Conservation (phyloP, 1,140 invertebrate genomes). For the Drosophila baimaii region DNA sequence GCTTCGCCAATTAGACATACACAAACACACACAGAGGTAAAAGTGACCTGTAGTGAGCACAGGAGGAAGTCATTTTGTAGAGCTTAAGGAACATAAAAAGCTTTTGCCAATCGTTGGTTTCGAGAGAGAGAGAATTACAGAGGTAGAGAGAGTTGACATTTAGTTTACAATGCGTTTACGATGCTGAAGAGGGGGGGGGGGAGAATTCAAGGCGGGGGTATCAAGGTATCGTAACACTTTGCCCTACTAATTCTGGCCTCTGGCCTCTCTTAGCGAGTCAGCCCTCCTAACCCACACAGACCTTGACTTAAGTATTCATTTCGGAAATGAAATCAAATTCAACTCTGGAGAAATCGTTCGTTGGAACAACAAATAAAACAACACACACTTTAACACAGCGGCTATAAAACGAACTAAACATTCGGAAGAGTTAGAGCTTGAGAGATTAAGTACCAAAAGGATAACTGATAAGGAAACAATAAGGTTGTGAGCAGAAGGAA, state of each 20-base stretch:
- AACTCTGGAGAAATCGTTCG: slow-evolving; percentile 7
- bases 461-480: slow-evolving; percentile 13
- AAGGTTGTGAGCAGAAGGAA: slow-evolving; percentile 9
- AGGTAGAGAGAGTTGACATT: slow-evolving; percentile 42
- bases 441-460: slow-evolving; percentile 45
- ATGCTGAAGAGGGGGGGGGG: slow-evolving; percentile 18
- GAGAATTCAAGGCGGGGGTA: slow-evolving; percentile 6
- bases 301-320: slow-evolving; percentile 30
- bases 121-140: slow-evolving; percentile 4
- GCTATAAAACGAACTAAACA: slow-evolving; percentile 50
- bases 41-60: slow-evolving; percentile 42
- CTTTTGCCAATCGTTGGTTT: slow-evolving; percentile 57
- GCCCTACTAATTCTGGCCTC: slow-evolving; percentile 27
- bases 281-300: slow-evolving; percentile 35
- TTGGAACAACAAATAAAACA: slow-evolving; percentile 10
- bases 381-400: slow-evolving; percentile 46
- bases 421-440: slow-evolving; percentile 31
- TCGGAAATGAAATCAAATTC: slow-evolving; percentile 36
- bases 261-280: slow-evolving; percentile 37
- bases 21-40: slow-evolving; percentile 63
- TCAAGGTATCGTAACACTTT: slow-evolving; percentile 1
- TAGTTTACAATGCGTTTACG: slow-evolving; percentile 49
- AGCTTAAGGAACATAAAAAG: slow-evolving; percentile 59
- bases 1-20: slow-evolving; percentile 69
- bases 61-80: slow-evolving; percentile 49